Conservation (phyloP, 2,888 invertebrate genomes). For the Callimorpha dominula region DNA sequence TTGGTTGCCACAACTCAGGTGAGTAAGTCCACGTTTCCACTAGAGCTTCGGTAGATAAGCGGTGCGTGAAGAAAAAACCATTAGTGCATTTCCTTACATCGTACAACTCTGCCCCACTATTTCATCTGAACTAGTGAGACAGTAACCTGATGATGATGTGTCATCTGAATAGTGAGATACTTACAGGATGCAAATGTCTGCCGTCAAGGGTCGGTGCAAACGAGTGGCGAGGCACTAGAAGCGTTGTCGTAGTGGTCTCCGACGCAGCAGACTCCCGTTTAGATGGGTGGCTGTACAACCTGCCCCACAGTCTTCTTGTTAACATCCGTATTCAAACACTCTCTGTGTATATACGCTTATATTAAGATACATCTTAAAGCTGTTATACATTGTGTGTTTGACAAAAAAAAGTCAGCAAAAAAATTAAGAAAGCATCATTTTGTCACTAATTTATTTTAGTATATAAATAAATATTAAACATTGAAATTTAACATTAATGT, state of each 20-base stretch:
- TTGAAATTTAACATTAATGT: background rate
- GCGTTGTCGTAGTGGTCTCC: constrained; percentile 92
- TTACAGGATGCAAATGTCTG: constrained; percentile 78
- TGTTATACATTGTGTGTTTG: background rate
- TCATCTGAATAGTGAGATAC: constrained; percentile 42
- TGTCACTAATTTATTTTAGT: background rate
- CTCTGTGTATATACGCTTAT: constrained; percentile 50
- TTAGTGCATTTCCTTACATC: background rate
- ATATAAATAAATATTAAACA: background rate
- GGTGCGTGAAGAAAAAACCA: background rate
- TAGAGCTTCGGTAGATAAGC: background rate
- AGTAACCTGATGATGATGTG: background rate
- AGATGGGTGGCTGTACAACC: constrained; percentile 91
- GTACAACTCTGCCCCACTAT: background rate
- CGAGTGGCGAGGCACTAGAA: constrained; percentile 85
- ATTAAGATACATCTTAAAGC: constrained; percentile 37
- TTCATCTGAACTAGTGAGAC: background rate
- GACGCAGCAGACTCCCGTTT: constrained; percentile 93
- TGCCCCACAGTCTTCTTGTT: constrained; percentile 72
- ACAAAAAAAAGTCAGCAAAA: constrained; percentile 7
- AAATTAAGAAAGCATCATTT: background rate
- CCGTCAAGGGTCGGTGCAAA: constrained; percentile 77
- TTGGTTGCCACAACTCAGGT: too few species aligned
- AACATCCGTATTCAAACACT: constrained; percentile 58
- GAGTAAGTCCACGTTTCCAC: too few species aligned